A percentile compares a stretch with the other conserved stretches of the same genome.
These are phyloP conservation scores for Colaptes auratus DNA, from an alignment of 2,113 vertebrate genomes.

Conservation along the genomic window DNA sequence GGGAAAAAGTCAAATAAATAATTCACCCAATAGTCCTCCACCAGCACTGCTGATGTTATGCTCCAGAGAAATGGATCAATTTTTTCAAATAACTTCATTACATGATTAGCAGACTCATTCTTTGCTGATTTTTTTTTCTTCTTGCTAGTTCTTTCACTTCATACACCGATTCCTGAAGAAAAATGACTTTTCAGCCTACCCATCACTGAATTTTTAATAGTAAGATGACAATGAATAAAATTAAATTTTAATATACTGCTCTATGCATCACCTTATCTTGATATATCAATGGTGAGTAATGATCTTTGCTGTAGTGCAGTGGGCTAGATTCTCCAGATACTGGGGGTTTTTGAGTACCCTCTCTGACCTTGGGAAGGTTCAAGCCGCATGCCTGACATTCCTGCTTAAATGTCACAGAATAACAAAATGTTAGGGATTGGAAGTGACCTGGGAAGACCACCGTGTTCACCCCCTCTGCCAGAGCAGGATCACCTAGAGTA, in stretches of 20 bases:
- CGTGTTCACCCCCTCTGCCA: no score
- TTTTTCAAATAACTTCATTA: constrained; percentile 36
- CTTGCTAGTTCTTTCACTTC: constrained; percentile 30
- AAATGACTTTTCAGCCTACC: constrained; percentile 24
- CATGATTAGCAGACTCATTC: constrained; percentile 25
- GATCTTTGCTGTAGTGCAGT: not conserved
- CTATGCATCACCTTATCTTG: not conserved
- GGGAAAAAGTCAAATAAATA: constrained; percentile 26
- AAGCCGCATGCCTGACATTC: not conserved
- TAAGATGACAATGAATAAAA: constrained; percentile 54
- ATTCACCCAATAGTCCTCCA: constrained; percentile 37
- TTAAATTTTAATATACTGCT: constrained; percentile 21
- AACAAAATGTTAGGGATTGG: no score
- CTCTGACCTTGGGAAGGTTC: not conserved
- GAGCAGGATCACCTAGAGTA: no score
- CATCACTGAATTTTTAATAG: constrained; percentile 49
- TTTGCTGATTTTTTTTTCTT: constrained; percentile 6
- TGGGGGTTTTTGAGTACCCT: not conserved
- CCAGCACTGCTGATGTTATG: not conserved
- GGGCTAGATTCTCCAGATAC: not conserved
- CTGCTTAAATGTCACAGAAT: not conserved
- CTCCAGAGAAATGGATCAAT: constrained; percentile 11
- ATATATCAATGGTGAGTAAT: not conserved
- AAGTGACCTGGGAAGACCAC: no score
- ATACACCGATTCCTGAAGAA: not conserved